Conservation (phyloP, 2,797 vertebrate species). For the Microhierax caerulescens region DNA sequence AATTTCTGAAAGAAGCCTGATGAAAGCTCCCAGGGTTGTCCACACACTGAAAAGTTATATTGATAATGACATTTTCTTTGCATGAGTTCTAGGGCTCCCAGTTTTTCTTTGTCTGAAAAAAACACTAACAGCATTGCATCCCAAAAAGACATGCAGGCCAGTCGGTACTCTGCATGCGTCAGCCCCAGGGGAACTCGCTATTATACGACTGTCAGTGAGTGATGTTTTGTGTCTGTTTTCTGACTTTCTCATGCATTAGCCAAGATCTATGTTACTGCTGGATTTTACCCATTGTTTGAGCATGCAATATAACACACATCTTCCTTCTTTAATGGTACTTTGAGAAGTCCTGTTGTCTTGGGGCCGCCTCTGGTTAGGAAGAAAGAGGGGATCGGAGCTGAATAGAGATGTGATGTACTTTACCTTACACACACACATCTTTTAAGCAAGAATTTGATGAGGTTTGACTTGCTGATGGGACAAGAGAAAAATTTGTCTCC, state of each 20-base stretch:
- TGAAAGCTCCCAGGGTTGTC: constrained; percentile 58
- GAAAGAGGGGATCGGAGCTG: neutral
- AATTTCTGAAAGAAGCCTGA: constrained; percentile 55
- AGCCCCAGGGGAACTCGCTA: neutral
- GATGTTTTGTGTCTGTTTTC: constrained; percentile 28
- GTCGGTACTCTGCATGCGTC: neutral
- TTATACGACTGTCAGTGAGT: constrained; percentile 33
- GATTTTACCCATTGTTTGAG: neutral
- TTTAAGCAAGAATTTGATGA: neutral
- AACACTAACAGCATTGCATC: neutral
- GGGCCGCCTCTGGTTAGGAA: neutral
- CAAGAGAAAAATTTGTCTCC: neutral
- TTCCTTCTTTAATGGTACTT: neutral
- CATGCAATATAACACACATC: neutral
- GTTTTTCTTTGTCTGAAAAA: constrained; percentile 45
- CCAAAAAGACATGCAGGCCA: constrained; percentile 10
- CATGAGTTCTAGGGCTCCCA: constrained; percentile 43
- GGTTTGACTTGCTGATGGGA: neutral
- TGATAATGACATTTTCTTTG: constrained; percentile 62
- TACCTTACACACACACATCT: neutral
- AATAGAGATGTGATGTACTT: neutral
- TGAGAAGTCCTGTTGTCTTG: neutral
- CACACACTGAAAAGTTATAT: constrained; percentile 41
- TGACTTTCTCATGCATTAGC: constrained; percentile 8
- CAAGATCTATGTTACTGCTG: neutral